Base-by-base conservation (phyloP, 2,113 vertebrate genomes). In the Oriolus oriolus region DNA sequence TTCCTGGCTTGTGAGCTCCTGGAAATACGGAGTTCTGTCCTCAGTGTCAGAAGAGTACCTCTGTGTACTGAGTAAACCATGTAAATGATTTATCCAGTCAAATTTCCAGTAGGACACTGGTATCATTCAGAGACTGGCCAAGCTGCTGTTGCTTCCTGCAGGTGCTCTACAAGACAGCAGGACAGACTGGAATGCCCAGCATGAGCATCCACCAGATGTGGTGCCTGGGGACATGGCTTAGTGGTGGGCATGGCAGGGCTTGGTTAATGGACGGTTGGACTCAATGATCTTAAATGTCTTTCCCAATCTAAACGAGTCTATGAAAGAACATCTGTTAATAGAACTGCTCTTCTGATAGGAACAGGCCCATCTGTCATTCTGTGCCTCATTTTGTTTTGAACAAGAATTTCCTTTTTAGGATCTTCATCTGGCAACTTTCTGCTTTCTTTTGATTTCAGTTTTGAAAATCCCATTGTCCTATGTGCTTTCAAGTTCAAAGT, bases 401-500 rank as follows among this genome's bases (percentile, higher is more conserved):
- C 59, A 54, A 87, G 63, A 65, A 31, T 69, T 41, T 56, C 68
- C 64, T 82, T 94, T 87, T 64, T 63, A 96, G 78, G 93, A 88
- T 81, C 66, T 93, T 97, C 81, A 89, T 95, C 81, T 92, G 92
- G 89, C 92, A 97, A 88, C 81, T 96, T 95, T 84, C 69, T 75
- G 56, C 73, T 94, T 87, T 88, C 70, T 80, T 97, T 95, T 95
- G 84, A 89, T 92, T 95, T 95, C 73, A 65, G 76, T 95, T 93
- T 90, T 88, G 80, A 96, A 94, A 97, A 90, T 86, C 78, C 63
- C 84, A 89, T 93, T 95, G 94, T 96, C 79, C 90, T 59, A 11
- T 59, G 49, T 83, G 73, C 93, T 96, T 97, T 96, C 87, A 96
- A 87, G 73, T 90, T 97, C 95, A 93, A 96, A 96, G 94, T 82